These are phyloP conservation scores for Petrolisthes manimaculis DNA, from an alignment of 2,888 invertebrate genomes.

Conservation along the genomic window DNA sequence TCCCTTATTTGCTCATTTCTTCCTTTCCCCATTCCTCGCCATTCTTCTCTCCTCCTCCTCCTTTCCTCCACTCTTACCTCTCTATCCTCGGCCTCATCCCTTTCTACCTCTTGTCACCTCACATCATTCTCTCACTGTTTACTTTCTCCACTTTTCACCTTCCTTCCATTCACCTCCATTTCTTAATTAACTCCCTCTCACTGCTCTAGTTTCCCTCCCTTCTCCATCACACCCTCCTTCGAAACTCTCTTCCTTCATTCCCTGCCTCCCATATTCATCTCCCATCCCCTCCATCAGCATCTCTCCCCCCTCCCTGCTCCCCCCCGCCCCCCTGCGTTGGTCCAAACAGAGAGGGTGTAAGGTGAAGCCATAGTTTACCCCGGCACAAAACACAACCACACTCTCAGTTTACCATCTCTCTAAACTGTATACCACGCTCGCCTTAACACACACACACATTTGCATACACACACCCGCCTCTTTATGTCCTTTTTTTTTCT, in stretches of 20 bases:
- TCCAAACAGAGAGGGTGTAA: background rate
- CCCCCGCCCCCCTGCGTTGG: background rate
- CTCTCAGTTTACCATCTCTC: background rate
- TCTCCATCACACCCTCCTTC: background rate
- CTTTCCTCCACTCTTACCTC: background rate
- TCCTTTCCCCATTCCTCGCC: background rate
- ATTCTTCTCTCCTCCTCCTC: background rate
- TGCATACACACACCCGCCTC: background rate
- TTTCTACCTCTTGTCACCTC: too few species aligned
- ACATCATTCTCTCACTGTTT: too few species aligned
- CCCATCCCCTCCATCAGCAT: background rate
- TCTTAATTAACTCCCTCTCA: background rate
- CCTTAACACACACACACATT: background rate
- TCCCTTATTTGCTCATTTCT: background rate
- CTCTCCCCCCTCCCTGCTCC: background rate
- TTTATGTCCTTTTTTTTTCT: background rate
- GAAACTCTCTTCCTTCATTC: too few species aligned
- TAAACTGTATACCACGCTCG: background rate
- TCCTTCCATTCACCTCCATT: background rate
- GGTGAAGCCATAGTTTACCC: too few species aligned
- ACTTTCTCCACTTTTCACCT: background rate
- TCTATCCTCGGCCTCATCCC: background rate
- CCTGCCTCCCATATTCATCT: background rate
- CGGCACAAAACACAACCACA: too few species aligned
- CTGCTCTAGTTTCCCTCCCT: background rate